Base-by-base conservation (phyloP, 30 jellyfish, hydroid and myxozoan species). In the Morbakka virulenta region DNA sequence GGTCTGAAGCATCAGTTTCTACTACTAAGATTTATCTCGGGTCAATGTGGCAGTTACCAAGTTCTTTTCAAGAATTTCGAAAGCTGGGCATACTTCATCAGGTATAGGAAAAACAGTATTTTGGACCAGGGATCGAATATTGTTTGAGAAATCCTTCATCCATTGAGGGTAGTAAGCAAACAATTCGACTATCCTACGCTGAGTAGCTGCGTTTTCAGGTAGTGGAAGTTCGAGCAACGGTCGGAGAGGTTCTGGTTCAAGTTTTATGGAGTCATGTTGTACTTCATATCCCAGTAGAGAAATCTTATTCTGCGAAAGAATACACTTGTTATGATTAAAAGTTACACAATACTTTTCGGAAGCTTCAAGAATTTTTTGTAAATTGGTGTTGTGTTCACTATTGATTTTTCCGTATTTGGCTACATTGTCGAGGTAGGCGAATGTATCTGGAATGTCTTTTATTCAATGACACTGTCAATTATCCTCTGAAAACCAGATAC, bases 151-250 rank as follows among this genome's bases (percentile, higher is more conserved):
- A n/a, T 76, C 48, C 34, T 30, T 23, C 35, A 86, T 86, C 94
- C 94, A 79, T 29, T 51, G 52, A 13, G 83, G 17, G 81, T 86
- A 79, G n/a, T 86, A 70, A 57, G 94, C 64, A 65, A 86, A 86
- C 91, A 69, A 30, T n/a, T 89, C 96, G 27, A 79, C 52, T 17
- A 80, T 80, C 20, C 82, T 62, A 27, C 41, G 64, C 52, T 34
- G 86, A 1, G 93, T 36, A 35, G 35, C 34, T 25, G 61, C 50
- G 52, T 79, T 62, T 24, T 33, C 51, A 48, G 96, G 89, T n/a
- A 74, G 73, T 57, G 96, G 91, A n/a, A 80, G 61, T 35, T 80
- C 80, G 28, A n/a, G 61, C 50, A 80, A 86, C 27, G 96, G 95
- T 17, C 50, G 32, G 12, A 80, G 88, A n/a, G 91, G 77, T 2